Evolutionary conservation across 1,140 invertebrate genomes (phyloP).

Genomic region (Pentalonia nigronervosa): DNA sequence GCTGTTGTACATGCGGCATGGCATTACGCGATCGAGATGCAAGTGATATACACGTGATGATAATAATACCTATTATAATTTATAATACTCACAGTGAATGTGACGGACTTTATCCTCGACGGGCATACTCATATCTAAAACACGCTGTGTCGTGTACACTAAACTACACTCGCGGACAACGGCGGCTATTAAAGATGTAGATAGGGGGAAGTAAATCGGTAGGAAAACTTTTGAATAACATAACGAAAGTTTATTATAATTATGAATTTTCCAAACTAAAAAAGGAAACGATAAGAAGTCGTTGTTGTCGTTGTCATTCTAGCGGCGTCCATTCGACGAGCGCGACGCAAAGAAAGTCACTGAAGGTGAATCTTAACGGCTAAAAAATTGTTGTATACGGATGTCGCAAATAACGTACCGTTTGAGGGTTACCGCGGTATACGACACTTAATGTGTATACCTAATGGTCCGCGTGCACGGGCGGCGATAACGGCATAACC

Average conservation of each 20-base stretch:
- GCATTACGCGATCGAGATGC: background rate
- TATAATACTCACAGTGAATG: constrained; percentile 1
- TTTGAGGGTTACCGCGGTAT: background rate
- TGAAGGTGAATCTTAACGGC: background rate
- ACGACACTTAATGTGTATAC: background rate
- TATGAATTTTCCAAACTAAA: background rate
- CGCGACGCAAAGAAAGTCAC: background rate
- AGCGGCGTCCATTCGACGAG: background rate
- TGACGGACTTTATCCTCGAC: background rate
- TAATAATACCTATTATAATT: background rate
- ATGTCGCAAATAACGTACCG: background rate
- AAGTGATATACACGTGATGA: background rate
- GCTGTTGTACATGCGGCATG: too few relatives aligned
- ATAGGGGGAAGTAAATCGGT: background rate
- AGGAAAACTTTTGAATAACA: background rate
- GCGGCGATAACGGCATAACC: background rate
- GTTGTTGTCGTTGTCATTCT: background rate
- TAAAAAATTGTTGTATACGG: background rate
- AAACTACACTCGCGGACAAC: background rate
- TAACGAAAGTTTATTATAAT: background rate
- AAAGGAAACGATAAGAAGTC: background rate
- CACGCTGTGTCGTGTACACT: background rate
- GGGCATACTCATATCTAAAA: background rate
- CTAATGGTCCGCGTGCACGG: background rate
- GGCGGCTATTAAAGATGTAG: background rate